These are phyloP conservation scores for Agrochola macilenta DNA, from an alignment of 2,888 invertebrate species.

Conservation along the genomic window DNA sequence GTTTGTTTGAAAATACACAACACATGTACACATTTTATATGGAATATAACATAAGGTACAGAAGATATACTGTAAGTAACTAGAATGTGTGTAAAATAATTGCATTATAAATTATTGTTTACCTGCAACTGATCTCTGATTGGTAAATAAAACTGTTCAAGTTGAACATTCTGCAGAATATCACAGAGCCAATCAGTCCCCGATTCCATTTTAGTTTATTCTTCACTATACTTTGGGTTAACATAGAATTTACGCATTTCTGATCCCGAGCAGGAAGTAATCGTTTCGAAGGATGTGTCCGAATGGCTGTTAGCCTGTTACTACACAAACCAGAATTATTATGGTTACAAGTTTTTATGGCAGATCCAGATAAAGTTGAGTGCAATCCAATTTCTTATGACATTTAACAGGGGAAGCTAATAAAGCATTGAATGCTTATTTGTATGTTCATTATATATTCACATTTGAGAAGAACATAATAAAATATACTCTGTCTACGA, in stretches of 20 bases:
- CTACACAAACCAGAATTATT: constrained; percentile 54
- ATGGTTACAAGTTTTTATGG: constrained; percentile 35
- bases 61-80: not conserved
- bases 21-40: not conserved
- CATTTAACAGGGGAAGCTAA: not conserved
- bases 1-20: constrained; percentile 12
- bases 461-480: constrained; percentile 45
- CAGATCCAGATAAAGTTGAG: constrained; percentile 26
- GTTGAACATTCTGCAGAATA: constrained; percentile 96
- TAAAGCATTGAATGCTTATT: constrained; percentile 12
- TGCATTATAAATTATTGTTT: constrained; percentile 66
- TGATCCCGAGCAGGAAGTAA: constrained; percentile 82
- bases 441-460: constrained; percentile 25
- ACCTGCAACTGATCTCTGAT: constrained; percentile 98
- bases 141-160: constrained; percentile 97
- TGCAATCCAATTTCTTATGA: constrained; percentile 13
- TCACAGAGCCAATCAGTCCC: constrained; percentile 95
- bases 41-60: not conserved
- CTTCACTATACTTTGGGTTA: constrained; percentile 60
- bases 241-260: constrained; percentile 76
- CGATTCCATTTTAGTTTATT: constrained; percentile 81
- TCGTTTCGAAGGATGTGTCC: constrained; percentile 59
- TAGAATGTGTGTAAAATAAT: not conserved
- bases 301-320: constrained; percentile 56
- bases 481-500: no score